Evolutionary conservation across 2,888 invertebrate genomes (phyloP), one percentile per base, ranked within the genome.

Genomic region (Gerris lacustris): DNA sequence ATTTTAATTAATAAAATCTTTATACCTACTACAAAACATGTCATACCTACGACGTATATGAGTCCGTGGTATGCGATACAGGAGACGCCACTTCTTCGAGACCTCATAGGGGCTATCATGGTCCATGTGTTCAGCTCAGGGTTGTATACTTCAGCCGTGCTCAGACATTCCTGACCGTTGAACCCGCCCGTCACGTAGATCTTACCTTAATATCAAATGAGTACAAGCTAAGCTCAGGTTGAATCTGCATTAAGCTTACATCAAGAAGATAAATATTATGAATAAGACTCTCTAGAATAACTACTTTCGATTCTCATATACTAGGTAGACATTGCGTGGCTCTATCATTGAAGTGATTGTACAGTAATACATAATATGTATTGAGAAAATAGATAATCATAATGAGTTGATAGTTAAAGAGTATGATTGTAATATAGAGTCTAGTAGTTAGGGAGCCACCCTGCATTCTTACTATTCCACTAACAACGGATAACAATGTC

Each of bases 121-220:
- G 90, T 88, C 94, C 94, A 94, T 78, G 90, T 90, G 81, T 93
- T 91, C 6, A 85, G 83, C 72, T 86, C 85, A 0, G 91, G 89
- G 77, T 90, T 89, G 80, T 89, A 94, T 69, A 89, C 85, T 79
- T 94, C 93, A 5, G 89, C 91, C 43, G 91, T 88, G 80, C 89
- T 91, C 84, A 92, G 87, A 78, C 94, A 91, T 78, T 93, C 92
- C 78, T 91, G 90, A 0, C 96, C 96, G 80, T 94, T 94, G 80
- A 94, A 96, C 0, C 96, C 96, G 2, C 96, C 94, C 69, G 88
- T 88, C 75, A 91, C 88, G 80, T 89, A 91, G 76, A 91, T 88
- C 78, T 88, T 89, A 73, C 86, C 89, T 90, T 55, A 55, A 31
- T 31, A 72, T 2, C 47, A 64, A 43, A 6, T 18, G 66, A 70